Conservation (phyloP, 1,140 invertebrate species). For the Alviniconcha marisindica region DNA sequence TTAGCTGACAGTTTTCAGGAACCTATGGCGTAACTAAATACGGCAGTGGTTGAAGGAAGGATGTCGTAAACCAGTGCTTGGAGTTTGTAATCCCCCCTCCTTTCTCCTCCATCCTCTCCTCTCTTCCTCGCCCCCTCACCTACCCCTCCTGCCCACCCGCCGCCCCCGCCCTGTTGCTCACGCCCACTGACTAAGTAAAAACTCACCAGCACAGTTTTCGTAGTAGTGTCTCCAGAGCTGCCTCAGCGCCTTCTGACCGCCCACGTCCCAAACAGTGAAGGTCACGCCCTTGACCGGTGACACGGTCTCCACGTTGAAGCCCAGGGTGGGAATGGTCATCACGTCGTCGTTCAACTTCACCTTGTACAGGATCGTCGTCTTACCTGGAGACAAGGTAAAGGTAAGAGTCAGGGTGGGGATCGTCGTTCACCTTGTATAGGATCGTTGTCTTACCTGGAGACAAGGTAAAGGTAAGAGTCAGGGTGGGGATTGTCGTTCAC, state of each 20-base stretch:
- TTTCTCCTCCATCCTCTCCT: too few species aligned
- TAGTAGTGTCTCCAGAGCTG: conserved; percentile 70
- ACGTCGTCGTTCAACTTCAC: conserved; percentile 90
- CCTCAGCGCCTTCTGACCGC: conserved; percentile 77
- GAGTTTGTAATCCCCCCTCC: too few species aligned
- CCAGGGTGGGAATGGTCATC: conserved; percentile 72
- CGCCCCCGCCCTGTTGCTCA: too few species aligned
- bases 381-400: conserved; percentile 51
- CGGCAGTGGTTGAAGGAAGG: too few species aligned
- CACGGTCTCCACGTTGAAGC: conserved; percentile 74
- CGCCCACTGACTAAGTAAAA: too few species aligned
- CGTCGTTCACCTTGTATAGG: conserved; percentile 99
- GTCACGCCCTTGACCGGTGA: conserved; percentile 71
- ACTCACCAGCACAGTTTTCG: conserved; percentile 39
- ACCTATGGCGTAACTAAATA: too few species aligned
- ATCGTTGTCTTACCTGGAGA: conserved; percentile 83
- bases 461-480: neutral
- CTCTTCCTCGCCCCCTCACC: too few species aligned
- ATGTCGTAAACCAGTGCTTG: too few species aligned
- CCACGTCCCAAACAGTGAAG: conserved; percentile 78
- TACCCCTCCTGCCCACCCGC: too few species aligned
- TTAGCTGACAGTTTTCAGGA: too few species aligned
- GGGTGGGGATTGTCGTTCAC: too few species aligned
- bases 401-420: neutral
- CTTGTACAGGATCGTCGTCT: conserved; percentile 96